phyloP scores from a whole-genome alignment of 2,888 invertebrate genomes.

The Drosophila hamatofila region DNA sequence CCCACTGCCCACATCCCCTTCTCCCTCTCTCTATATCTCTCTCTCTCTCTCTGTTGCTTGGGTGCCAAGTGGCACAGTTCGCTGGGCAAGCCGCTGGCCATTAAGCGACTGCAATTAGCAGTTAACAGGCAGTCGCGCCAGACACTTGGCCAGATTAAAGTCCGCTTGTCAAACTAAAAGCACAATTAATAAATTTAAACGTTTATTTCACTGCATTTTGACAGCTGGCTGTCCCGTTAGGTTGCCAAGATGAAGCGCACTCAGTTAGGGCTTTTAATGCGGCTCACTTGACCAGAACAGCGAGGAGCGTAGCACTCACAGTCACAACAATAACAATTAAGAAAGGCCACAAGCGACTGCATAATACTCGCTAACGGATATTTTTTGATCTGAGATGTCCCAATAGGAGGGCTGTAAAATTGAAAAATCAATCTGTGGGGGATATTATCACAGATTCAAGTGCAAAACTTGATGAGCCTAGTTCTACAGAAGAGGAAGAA shows the following conservation, averaged over 20 bases:
- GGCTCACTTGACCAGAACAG: slow-evolving; percentile 12
- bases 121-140: slow-evolving; percentile 17
- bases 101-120: slow-evolving; percentile 54
- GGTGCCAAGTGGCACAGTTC: slow-evolving; percentile 6
- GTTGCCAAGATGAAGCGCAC: slow-evolving; percentile 25
- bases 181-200: slow-evolving; percentile 70
- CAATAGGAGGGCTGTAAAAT: background rate
- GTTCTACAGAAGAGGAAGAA: too few species aligned
- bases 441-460: too few species aligned
- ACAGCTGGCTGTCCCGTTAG: slow-evolving; percentile 46
- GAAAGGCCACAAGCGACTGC: background rate
- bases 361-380: background rate
- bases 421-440: background rate
- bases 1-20: background rate
- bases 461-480: too few species aligned
- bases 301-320: background rate
- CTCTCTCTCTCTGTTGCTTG: background rate
- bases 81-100: slow-evolving; percentile 34
- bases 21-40: background rate
- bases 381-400: background rate
- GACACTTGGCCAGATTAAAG: slow-evolving; percentile 54
- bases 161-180: slow-evolving; percentile 52
- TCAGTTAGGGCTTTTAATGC: slow-evolving; percentile 18
- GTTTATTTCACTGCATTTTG: slow-evolving; percentile 46
- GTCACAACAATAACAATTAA: background rate